Evolutionary conservation across 2,797 vertebrate species (phyloP), one percentile per base, ranked within the genome.

Genomic region (Florisuga fusca): DNA sequence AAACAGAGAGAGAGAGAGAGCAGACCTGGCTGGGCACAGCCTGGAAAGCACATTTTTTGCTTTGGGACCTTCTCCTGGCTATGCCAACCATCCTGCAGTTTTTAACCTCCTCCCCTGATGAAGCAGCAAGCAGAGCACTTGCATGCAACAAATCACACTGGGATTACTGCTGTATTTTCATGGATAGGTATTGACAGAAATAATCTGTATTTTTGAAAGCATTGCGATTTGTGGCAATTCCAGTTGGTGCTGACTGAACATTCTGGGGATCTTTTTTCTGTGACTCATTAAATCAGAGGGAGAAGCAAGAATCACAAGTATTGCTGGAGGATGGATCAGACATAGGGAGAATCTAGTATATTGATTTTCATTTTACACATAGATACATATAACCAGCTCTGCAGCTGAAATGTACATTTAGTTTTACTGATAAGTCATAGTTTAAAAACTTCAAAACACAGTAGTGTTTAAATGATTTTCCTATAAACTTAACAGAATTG

Each of bases 301-400:
- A 73, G 74, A 53, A 87, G 19, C 6, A 57, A 34, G 38, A 64
- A 76, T 12, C 12, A 36, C 1, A 5, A 62, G 43, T 21, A 29
- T 45, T 72, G 29, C 17, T 90, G 62, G 55, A 85, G 29, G 23
- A 81, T 26, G 27, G 69, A 66, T 17, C 50, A 93, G 55, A 29
- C 21, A 67, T n/a, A 33, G 45, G 53, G 64, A 73, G 9, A 53
- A 20, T 54, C 15, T 2, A 58, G 4, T 21, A 22, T 48, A 43
- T 95, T 96, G 91, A 94, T 91, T 91, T 81, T 76, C 14, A 25
- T 55, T 12, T 88, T 85, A 55, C 54, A 38, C 34, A 78, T 8
- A 61, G 53, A 10, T 48, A 87, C 33, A 58, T 43, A 46, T 41
- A 83, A 59, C 11, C n/a, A 78, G 15, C 26, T 69, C 64, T 80